These are phyloP conservation scores for Halcyon senegalensis DNA, from an alignment of 2,113 vertebrate species.

Conservation along the genomic window DNA sequence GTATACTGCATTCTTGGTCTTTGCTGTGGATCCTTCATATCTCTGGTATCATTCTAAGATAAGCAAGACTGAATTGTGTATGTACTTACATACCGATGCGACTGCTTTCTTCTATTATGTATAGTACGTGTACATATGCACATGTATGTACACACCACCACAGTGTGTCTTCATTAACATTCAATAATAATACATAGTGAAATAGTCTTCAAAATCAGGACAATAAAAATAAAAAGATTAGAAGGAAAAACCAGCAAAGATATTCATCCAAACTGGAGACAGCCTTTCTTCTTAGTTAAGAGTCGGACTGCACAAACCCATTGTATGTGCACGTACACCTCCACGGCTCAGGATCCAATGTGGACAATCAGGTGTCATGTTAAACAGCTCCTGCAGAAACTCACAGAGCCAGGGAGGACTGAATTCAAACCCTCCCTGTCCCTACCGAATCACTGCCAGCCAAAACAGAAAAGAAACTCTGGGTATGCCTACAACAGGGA, in stretches of 20 bases:
- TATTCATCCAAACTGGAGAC: neutral
- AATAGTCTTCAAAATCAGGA: neutral
- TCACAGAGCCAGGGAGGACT: neutral
- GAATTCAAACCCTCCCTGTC: slow-evolving; percentile 13
- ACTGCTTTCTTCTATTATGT: neutral
- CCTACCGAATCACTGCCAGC: neutral
- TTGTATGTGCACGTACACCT: neutral
- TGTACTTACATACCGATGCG: neutral
- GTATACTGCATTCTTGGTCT: neutral
- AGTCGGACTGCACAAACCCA: neutral
- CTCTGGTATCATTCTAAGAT: neutral
- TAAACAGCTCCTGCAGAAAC: neutral
- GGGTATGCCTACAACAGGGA: slow-evolving; percentile 3
- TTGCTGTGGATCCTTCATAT: neutral
- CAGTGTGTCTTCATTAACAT: neutral
- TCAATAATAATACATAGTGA: neutral
- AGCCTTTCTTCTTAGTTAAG: neutral
- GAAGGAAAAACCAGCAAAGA: neutral
- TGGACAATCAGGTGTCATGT: neutral
- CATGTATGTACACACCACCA: neutral
- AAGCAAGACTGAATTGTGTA: neutral
- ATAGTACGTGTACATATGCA: neutral
- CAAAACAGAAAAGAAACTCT: slow-evolving; percentile 37
- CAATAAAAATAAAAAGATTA: neutral
- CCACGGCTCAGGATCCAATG: neutral